These are phyloP conservation scores for Gambusia holbrooki DNA, from an alignment of 2,113 vertebrate species.

Conservation along the genomic window DNA sequence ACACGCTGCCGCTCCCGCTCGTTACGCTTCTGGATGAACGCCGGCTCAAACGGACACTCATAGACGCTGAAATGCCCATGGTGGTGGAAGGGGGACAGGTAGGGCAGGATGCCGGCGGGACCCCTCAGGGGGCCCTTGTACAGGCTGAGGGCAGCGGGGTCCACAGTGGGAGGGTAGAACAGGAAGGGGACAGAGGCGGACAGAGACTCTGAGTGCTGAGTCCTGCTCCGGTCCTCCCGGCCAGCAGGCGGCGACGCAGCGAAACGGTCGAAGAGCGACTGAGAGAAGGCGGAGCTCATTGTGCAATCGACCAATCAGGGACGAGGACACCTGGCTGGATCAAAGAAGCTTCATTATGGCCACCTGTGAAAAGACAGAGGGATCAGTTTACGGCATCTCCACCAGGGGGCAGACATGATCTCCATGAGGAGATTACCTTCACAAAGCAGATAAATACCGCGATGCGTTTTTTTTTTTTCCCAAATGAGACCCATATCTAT, in stretches of 20 bases:
- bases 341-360: neutral
- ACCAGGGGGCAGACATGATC: neutral
- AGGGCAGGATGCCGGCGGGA: slow-evolving; percentile 70
- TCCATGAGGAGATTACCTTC: neutral
- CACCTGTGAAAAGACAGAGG: neutral
- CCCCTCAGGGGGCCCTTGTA: slow-evolving; percentile 72
- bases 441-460: neutral
- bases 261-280: slow-evolving; percentile 68
- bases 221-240: slow-evolving; percentile 42
- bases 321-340: neutral
- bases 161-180: slow-evolving; percentile 70
- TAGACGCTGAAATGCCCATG: slow-evolving; percentile 78
- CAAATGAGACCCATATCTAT: too few relatives aligned
- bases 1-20: slow-evolving; percentile 87
- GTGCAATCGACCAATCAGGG: slow-evolving; percentile 21
- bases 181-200: slow-evolving; percentile 72
- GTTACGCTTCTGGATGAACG: slow-evolving; percentile 87
- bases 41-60: slow-evolving; percentile 84
- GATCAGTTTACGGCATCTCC: neutral
- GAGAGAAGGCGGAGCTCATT: slow-evolving; percentile 69
- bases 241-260: slow-evolving; percentile 62
- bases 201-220: slow-evolving; percentile 56
- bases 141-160: slow-evolving; percentile 48
- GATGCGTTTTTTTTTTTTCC: neutral
- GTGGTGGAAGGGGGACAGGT: slow-evolving; percentile 78